Percentiles rank a stretch among this genome's conserved stretches.
Conservation (phyloP, 2,113 vertebrate species). For the Garra rufa region DNA sequence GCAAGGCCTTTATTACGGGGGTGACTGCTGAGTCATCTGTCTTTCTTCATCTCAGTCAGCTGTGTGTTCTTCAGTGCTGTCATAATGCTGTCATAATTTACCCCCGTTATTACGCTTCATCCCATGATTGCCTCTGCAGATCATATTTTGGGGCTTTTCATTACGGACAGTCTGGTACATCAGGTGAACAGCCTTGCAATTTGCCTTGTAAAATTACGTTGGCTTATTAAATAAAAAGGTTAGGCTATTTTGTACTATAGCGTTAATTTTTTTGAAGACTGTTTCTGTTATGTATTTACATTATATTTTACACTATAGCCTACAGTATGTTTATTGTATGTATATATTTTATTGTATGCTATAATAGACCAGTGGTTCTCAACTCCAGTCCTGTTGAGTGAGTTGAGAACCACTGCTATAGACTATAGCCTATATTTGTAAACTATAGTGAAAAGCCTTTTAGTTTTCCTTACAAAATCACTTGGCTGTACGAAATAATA, state of each 20-base stretch:
- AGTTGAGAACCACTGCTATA: too few species aligned
- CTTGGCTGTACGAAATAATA: too few species aligned
- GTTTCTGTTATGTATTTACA: background rate
- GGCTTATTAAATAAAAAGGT: background rate
- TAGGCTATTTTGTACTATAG: too few species aligned
- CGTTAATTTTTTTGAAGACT: background rate
- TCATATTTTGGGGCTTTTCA: conserved; percentile 25
- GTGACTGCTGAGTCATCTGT: conserved; percentile 26
- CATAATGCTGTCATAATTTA: conserved; percentile 25
- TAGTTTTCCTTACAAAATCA: background rate
- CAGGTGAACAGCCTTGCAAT: background rate
- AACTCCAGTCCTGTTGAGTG: too few species aligned
- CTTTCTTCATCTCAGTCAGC: background rate
- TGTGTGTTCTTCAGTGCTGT: background rate
- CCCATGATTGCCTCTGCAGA: conserved; percentile 11
- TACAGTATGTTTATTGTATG: background rate
- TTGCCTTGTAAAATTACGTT: background rate
- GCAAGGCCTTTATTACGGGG: conserved; percentile 33
- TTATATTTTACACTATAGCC: background rate
- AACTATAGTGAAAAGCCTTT: background rate
- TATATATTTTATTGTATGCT: background rate
- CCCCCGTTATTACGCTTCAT: conserved; percentile 29
- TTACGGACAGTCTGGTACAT: conserved; percentile 15
- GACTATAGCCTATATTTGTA: background rate
- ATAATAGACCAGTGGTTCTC: too few species aligned